Evolutionary conservation across 2,797 vertebrate species (phyloP), one percentile per base, ranked within the genome.

Genomic region (Spatula versicolor): DNA sequence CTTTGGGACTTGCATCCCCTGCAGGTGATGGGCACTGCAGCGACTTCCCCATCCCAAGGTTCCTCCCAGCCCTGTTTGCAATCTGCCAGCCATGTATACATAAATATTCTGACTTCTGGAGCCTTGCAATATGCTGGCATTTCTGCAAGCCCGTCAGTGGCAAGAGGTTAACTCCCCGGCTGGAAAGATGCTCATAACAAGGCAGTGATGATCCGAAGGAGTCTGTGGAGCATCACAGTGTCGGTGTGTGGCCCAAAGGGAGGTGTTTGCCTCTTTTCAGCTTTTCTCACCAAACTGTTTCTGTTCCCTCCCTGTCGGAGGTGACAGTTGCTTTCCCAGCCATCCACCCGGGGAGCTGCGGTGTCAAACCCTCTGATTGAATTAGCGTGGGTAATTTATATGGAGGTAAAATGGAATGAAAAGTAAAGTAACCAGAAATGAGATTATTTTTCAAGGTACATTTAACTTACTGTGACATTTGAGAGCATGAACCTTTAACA

Each of bases 401-500:
- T 6, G 45, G 71, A 82, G 83, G 75, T 23, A 86, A 76, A 82
- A 90, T 4, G 72, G 76, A 89, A 95, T 89, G 85, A 92, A 94
- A 95, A 90, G 87, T 46, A 63, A 83, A 91, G 88, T 13, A 59
- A 52, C 43, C 86, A 88, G 93, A 76, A 95, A 96, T 64, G 20
- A 60, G 82, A 96, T 96, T 91, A 96, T 93, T 91, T 86, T 28
- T 73, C 92, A 62, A 81, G 85, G 72, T 75, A 45, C 79, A 43
- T 85, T 78, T 48, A 78, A 87, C 68, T 80, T 48, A 37, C 33
- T 7, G 66, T 48, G 93, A 69, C 91, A 31, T 56, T 13, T 41
- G 68, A 48, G 90, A 37, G 7, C 74, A 2, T 2, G 7, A 84
- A 62, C 56, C 68, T 87, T 83, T 84, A 71, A 13, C 16, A 80